phyloP scores from a whole-genome alignment of 2,113 vertebrate genomes.

The Chaenocephalus aceratus region DNA sequence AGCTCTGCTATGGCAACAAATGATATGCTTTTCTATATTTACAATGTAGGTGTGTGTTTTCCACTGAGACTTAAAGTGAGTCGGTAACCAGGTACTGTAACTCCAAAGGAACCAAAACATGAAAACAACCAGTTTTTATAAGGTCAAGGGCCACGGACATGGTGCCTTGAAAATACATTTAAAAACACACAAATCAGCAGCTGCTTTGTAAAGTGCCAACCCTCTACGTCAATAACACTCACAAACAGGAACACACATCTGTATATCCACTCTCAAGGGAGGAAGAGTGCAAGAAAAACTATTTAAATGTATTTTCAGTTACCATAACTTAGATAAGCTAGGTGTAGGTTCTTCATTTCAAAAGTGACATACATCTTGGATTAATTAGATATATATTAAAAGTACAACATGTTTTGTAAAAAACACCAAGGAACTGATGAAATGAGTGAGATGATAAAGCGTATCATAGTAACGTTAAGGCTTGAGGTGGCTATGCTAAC shows the following conservation, averaged over 20 bases:
- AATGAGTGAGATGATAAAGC: slow-evolving; percentile 20
- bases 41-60: slow-evolving; percentile 16
- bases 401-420: slow-evolving; percentile 14
- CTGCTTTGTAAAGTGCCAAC: neutral
- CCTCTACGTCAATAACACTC: neutral
- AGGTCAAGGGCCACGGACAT: neutral
- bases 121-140: neutral
- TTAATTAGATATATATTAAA: neutral
- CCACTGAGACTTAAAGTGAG: neutral
- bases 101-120: neutral
- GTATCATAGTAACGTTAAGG: neutral
- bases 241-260: slow-evolving; percentile 21
- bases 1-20: slow-evolving; percentile 14
- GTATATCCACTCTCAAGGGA: slow-evolving; percentile 33
- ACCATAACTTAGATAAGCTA: neutral
- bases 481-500: neutral
- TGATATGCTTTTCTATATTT: neutral
- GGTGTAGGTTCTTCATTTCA: neutral
- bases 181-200: neutral
- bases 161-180: neutral
- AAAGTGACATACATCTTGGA: neutral
- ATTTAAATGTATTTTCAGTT: neutral
- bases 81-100: neutral
- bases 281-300: slow-evolving; percentile 45
- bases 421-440: slow-evolving; percentile 29